Evolutionary conservation across 2,113 vertebrate genomes (phyloP), one percentile per base, ranked within the genome.

Genomic region (Rhinoderma darwinii): DNA sequence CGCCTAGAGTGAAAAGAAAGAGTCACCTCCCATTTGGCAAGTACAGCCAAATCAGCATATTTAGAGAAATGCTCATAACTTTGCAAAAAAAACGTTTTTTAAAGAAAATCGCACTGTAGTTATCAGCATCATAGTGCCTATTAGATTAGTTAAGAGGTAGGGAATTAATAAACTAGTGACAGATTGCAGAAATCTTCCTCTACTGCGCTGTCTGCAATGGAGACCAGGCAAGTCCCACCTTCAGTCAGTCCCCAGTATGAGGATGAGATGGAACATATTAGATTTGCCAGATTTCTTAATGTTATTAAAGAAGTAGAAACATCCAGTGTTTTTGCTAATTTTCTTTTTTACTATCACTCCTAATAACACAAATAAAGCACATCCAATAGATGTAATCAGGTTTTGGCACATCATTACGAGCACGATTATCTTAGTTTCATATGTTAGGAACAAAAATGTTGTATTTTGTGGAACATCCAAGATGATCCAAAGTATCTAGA

Each of bases 311-410:
- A 37, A 20, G n/a, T 7, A 7, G 12, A 27, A 70, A 7, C 66
- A 18, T 70, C 41, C 51, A n/a, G 50, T 25, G 35, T 12, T 80
- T 35, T 54, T 11, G 8, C 75, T 77, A 9, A 77, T 35, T 54
- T n/a, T 9, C 3, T 39, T 80, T 47, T 22, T 59, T 50, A 41
- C 20, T 3, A 39, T 80, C 74, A 32, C n/a, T 54, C 54, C 54
- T 63, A 63, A 63, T 63, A 25, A n/a, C 25, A 15, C 25, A 17
- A 43, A n/a, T 80, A 80, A 22, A 25, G 7, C 32, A 0, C 32
- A 27, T 81, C 37, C 54, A 81, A 63, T 61, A 59, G 8, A 63
- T 61, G 37, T 41, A 41, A 63, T 81, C 78, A 81, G 54, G 0
- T 41, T 15, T 63, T 81, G 78, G 78, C 78, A 17, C 2, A 3